These are phyloP conservation scores for Panurus biarmicus DNA, from an alignment of 2,113 vertebrate species.

Conservation along the genomic window DNA sequence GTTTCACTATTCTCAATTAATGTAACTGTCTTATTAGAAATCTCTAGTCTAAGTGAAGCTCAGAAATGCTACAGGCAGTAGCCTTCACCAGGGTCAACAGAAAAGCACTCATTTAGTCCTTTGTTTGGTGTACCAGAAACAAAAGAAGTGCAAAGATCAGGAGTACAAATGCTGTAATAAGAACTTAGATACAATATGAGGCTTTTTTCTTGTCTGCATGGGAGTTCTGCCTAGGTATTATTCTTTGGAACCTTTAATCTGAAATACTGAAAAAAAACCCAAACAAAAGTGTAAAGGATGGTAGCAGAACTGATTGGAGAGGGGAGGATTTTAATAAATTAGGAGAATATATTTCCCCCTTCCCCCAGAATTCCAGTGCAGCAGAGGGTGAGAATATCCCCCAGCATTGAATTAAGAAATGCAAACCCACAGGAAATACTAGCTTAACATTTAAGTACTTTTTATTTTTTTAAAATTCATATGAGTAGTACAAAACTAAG, in stretches of 20 bases:
- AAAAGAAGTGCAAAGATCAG: neutral
- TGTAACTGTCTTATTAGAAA: neutral
- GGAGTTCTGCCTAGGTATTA: neutral
- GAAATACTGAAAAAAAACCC: fast-evolving
- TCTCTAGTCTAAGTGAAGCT: neutral
- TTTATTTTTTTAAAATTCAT: neutral
- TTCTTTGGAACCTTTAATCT: neutral
- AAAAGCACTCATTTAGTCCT: neutral
- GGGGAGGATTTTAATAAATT: neutral
- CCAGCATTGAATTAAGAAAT: neutral
- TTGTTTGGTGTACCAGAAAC: neutral
- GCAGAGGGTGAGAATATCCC: neutral
- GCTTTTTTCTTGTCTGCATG: neutral
- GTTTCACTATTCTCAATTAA: neutral
- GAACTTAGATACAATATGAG: neutral
- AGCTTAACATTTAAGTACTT: neutral
- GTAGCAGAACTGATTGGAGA: neutral
- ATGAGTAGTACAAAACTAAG: neutral
- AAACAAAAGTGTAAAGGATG: neutral
- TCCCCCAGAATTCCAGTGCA: neutral
- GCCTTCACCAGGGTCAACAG: neutral
- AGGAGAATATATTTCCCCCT: neutral
- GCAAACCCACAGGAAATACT: neutral
- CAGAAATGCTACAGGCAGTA: neutral
- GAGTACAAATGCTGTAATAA: neutral